These are phyloP conservation scores for Tokudaia tokunoshimensis DNA, from an alignment of 2,797 vertebrate species.

Conservation along the genomic window DNA sequence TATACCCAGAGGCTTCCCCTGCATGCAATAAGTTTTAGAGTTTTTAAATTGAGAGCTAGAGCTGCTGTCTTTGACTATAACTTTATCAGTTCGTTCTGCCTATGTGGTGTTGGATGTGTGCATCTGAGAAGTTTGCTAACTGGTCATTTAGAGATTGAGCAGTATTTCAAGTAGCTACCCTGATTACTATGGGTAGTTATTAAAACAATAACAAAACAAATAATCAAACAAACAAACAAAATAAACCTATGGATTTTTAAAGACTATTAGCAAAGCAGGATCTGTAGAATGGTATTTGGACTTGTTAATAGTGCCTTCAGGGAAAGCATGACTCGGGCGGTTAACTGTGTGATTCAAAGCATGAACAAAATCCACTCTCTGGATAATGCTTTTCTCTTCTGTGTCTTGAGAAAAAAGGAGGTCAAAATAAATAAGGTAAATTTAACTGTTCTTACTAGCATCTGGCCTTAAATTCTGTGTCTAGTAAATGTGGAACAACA, in stretches of 20 bases:
- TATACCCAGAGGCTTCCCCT: no score
- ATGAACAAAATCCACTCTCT: neutral
- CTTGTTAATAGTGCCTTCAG: slow-evolving; percentile 32
- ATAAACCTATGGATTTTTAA: neutral
- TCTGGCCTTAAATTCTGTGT: neutral
- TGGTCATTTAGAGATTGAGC: neutral
- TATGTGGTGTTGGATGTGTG: neutral
- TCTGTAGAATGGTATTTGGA: neutral
- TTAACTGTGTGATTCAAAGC: neutral
- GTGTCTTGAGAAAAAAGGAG: neutral
- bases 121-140: neutral
- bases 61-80: neutral
- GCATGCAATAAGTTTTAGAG: no score
- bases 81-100: neutral
- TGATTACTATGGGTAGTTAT: neutral
- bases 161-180: neutral
- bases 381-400: neutral
- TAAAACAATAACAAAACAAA: neutral
- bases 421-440: neutral
- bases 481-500: neutral
- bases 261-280: neutral
- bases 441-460: neutral
- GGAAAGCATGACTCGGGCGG: neutral
- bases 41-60: neutral
- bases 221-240: neutral